Percentiles rank a stretch among this genome's conserved stretches.
phyloP scores from a whole-genome alignment of 2,797 vertebrate genomes.

The Oreonectes daqikongensis region DNA sequence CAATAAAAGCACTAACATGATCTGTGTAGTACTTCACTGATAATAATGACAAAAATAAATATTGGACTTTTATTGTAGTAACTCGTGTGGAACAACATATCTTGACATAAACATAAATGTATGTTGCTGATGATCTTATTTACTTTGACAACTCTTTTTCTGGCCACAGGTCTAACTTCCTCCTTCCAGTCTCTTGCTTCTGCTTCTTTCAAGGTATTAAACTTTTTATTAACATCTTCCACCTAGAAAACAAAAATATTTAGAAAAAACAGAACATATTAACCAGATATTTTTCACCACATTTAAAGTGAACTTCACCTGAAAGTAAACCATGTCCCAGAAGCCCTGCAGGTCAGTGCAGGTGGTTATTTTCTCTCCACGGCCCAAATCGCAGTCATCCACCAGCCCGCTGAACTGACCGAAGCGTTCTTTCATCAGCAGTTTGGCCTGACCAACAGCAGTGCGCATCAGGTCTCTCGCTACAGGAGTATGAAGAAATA shows the following conservation, averaged over 20 bases:
- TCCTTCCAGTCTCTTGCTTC: constrained; percentile 84
- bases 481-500: constrained; percentile 60
- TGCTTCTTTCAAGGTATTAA: constrained; percentile 81
- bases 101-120: background rate
- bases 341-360: constrained; percentile 92
- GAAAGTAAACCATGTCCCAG: constrained; percentile 97
- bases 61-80: no score
- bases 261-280: background rate
- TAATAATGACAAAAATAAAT: background rate
- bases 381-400: constrained; percentile 87
- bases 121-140: constrained; percentile 3
- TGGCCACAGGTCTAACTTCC: constrained; percentile 64
- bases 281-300: background rate
- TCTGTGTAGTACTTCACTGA: background rate
- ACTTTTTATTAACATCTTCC: constrained; percentile 88
- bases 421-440: constrained; percentile 91
- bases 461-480: constrained; percentile 88
- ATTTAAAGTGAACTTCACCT: constrained; percentile 73
- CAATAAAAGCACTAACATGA: background rate
- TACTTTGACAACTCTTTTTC: constrained; percentile 81
- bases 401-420: constrained; percentile 89
- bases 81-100: background rate
- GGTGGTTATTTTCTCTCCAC: constrained; percentile 86
- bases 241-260: constrained; percentile 70
- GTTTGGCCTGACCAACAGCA: constrained; percentile 86